A percentile compares a stretch with the other conserved stretches of the same genome.
Evolutionary conservation across 2,888 invertebrate species (phyloP).

Genomic region (Lasioglossum calceatum): DNA sequence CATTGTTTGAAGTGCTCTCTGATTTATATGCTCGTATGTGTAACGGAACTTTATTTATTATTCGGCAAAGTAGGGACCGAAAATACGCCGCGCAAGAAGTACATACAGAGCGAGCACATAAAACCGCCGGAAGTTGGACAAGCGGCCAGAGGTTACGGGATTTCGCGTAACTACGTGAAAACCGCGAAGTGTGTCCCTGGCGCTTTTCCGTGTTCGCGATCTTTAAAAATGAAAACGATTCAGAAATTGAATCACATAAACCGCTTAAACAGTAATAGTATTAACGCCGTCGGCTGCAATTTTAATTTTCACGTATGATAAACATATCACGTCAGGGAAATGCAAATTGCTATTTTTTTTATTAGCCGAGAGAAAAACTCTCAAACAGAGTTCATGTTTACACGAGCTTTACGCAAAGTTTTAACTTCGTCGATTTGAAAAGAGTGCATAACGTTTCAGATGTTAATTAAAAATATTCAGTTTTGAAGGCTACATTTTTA

Average conservation of each 20-base stretch:
- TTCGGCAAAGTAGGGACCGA: background rate
- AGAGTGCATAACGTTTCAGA: background rate
- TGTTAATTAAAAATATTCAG: background rate
- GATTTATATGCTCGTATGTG: background rate
- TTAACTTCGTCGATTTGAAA: background rate
- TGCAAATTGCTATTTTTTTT: background rate
- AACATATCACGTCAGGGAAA: background rate
- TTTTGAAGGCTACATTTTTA: background rate
- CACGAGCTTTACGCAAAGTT: background rate
- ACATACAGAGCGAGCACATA: background rate
- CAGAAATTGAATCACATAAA: background rate
- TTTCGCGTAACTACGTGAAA: constrained; percentile 37
- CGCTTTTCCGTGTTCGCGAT: constrained; percentile 16
- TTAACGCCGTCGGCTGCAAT: background rate
- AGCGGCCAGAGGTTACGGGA: constrained; percentile 27
- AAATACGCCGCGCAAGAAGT: background rate
- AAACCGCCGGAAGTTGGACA: constrained; percentile 43
- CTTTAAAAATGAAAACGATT: background rate
- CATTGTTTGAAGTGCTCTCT: background rate
- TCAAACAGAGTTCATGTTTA: background rate
- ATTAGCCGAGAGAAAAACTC: too few relatives aligned
- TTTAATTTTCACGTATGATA: too few relatives aligned
- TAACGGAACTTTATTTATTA: background rate
- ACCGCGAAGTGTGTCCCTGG: constrained; percentile 20
- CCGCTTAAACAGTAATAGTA: background rate